phyloP scores from a whole-genome alignment of 1,140 invertebrate genomes.

The Papilio glaucus region DNA sequence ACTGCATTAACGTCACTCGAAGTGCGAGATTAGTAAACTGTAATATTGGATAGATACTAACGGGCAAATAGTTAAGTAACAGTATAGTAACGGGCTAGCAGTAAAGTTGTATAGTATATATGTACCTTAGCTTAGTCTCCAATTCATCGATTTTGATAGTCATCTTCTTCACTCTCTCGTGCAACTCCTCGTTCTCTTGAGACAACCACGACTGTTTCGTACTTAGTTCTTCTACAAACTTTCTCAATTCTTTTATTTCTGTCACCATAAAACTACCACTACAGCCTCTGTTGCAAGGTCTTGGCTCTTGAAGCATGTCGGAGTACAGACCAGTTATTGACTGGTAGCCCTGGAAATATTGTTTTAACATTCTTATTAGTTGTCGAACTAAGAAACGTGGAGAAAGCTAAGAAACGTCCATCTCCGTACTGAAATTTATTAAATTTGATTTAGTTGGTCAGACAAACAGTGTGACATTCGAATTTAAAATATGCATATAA shows the following conservation, averaged over 20 bases:
- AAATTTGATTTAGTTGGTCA: no score
- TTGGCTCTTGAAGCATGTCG: slow-evolving; percentile 58
- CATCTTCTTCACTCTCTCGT: slow-evolving; percentile 64
- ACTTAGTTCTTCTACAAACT: slow-evolving; percentile 62
- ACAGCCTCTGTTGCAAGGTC: slow-evolving; percentile 41
- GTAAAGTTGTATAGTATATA: slow-evolving; percentile 5
- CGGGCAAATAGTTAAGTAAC: no score
- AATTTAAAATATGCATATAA: no score
- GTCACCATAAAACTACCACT: slow-evolving; percentile 45
- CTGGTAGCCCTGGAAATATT: slow-evolving; percentile 65
- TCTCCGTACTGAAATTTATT: no score
- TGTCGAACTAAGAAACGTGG: no score
- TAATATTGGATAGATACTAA: no score
- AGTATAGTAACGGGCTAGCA: neutral
- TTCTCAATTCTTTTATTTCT: slow-evolving; percentile 61
- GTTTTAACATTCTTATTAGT: no score
- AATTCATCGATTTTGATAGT: slow-evolving; percentile 62
- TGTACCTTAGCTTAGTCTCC: slow-evolving; percentile 68
- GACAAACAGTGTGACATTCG: no score
- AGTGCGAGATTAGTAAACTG: no score
- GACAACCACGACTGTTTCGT: slow-evolving; percentile 57
- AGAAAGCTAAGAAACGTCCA: no score
- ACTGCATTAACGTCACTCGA: no score
- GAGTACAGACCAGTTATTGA: slow-evolving; percentile 68
- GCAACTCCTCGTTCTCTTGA: slow-evolving; percentile 62